These are phyloP conservation scores for Anastrepha obliqua DNA, from an alignment of 1,140 invertebrate species.

Conservation along the genomic window DNA sequence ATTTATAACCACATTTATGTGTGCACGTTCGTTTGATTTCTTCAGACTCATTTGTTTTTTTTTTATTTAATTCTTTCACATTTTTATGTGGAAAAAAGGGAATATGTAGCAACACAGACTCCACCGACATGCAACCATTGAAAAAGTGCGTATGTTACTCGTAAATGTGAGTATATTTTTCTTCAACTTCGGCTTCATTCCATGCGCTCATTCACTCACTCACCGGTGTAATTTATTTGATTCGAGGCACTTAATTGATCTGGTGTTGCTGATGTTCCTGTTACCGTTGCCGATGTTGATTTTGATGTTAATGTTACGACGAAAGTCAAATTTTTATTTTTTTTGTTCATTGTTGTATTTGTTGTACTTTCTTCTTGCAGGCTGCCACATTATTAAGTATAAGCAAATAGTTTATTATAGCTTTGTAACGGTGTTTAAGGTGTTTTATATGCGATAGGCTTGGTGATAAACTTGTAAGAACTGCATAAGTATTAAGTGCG, in stretches of 20 bases:
- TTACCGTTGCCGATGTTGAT: slow-evolving; percentile 15
- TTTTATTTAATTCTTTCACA: background rate
- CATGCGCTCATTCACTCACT: slow-evolving; percentile 2
- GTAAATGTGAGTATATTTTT: slow-evolving; percentile 37
- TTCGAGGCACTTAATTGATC: slow-evolving; percentile 49
- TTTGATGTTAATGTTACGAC: slow-evolving; percentile 35
- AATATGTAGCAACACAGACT: background rate
- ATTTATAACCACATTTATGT: slow-evolving; percentile 45
- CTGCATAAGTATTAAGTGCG: background rate
- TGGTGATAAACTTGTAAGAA: slow-evolving; percentile 18
- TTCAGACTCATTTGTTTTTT: slow-evolving; percentile 21
- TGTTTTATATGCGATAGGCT: slow-evolving; percentile 17
- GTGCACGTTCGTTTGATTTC: slow-evolving; percentile 20
- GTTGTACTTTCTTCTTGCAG: background rate
- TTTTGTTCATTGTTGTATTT: background rate
- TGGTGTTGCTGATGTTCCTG: slow-evolving; percentile 16
- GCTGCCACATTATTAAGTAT: slow-evolving; percentile 36
- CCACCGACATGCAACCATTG: background rate
- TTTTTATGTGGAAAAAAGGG: slow-evolving; percentile 28
- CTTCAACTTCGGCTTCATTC: background rate
- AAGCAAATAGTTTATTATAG: slow-evolving; percentile 49
- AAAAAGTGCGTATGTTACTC: slow-evolving; percentile 11
- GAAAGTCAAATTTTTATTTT: slow-evolving; percentile 1
- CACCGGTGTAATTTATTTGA: slow-evolving; percentile 46
- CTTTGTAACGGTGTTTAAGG: slow-evolving; percentile 40